Evolutionary conservation across 2,113 vertebrate species (phyloP), one percentile per base, ranked within the genome.

Genomic region (Microtus ochrogaster): DNA sequence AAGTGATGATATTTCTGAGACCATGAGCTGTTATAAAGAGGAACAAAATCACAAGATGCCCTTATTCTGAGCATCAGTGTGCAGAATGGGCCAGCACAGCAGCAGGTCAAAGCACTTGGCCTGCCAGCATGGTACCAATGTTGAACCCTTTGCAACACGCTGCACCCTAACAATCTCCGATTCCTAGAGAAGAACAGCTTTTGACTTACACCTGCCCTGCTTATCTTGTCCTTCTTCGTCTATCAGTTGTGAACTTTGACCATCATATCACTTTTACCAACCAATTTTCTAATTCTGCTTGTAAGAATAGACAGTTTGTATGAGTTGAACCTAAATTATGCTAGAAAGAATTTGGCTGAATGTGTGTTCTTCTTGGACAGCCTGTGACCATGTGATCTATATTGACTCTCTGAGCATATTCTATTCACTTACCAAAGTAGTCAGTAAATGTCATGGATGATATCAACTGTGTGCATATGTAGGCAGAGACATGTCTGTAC

Each of bases 401-500:
- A 26, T 28, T 77, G 6, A 65, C 66, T 87, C 49, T 65, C 79
- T 72, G 49, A 22, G 58, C 47, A 22, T 44, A 33, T 72, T 92
- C 39, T 19, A 78, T 26, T 77, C 78, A 89, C 19, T 72, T 16
- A 41, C 93, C 22, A 61, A 82, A 78, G 39, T n/a, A 24, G 65
- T 72, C 24, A 47, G 21, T 52, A 61, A 65, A 52, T 19, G 19
- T 61, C 44, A 33, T 76, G 36, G 33, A 16, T 87, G 61, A 16
- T 30, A 26, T 24, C 26, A 55, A 28, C 26, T 47, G 63, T 55
- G 36, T 85, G 28, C 5, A 10, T 2, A 9, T 78, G 44, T 47
- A 3, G 36, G n/a, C 2, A n/a, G 3, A 4, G 11, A 7, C 4
- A 30, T 14, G 2, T 19, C 0, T 9, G 28, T 16, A 30, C 0